Conservation (phyloP, 2,888 invertebrate genomes). For the Agrochola lychnidis region DNA sequence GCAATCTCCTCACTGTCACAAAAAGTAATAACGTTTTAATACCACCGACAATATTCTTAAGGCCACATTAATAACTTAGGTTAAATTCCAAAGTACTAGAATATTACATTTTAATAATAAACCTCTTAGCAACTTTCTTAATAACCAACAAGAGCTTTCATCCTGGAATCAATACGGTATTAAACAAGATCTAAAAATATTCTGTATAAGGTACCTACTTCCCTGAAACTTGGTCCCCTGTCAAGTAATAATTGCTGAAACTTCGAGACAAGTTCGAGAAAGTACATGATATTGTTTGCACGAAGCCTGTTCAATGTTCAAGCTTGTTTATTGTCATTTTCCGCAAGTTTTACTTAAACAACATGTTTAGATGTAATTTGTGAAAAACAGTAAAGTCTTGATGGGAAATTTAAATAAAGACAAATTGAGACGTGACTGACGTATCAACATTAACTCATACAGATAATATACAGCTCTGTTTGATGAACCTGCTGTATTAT, state of each 20-base stretch:
- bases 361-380: conserved; percentile 38
- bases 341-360: conserved; percentile 42
- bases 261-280: conserved; percentile 51
- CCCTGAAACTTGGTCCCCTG: conserved; percentile 50
- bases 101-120: conserved; percentile 17
- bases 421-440: background rate
- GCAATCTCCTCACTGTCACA: background rate
- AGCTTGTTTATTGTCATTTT: conserved; percentile 58
- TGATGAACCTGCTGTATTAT: background rate
- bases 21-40: conserved; percentile 1
- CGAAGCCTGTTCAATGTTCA: conserved; percentile 50
- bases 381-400: conserved; percentile 12
- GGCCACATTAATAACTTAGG: background rate
- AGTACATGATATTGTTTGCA: conserved; percentile 63
- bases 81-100: background rate
- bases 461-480: background rate
- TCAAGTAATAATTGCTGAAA: conserved; percentile 61
- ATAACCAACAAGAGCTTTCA: conserved; percentile 24
- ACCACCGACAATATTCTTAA: background rate
- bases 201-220: conserved; percentile 8
- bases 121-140: conserved; percentile 32
- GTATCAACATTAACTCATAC: background rate
- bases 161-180: conserved; percentile 49
- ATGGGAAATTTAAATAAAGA: background rate
- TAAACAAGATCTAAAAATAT: conserved; percentile 60